Conservation (phyloP, 1,140 invertebrate species). For the Holotrichia oblita region DNA sequence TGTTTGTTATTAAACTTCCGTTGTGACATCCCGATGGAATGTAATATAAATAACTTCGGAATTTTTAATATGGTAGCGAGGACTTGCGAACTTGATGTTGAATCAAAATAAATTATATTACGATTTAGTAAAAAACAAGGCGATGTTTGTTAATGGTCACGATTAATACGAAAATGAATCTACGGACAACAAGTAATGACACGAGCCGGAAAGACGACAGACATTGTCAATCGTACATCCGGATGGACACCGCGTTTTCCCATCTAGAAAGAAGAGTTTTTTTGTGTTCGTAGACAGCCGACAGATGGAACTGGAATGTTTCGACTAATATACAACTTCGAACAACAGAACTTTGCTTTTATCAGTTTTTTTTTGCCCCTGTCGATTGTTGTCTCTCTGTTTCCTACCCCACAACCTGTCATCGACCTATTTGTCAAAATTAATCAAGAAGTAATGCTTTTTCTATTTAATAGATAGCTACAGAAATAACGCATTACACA, state of each 20-base stretch:
- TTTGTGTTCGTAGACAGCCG: not conserved
- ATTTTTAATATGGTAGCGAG: too few relatives aligned
- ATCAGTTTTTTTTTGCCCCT: not conserved
- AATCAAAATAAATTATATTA: too few relatives aligned
- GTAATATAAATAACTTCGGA: too few relatives aligned
- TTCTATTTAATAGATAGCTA: too few relatives aligned
- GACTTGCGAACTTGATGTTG: too few relatives aligned
- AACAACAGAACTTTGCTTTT: slow-evolving; percentile 20
- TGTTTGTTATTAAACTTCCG: too few relatives aligned
- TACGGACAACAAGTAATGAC: not conserved
- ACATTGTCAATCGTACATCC: not conserved
- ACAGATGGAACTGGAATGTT: slow-evolving; percentile 20
- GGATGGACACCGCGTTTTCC: not conserved
- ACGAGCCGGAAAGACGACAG: not conserved
- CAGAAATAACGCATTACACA: too few relatives aligned
- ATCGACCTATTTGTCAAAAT: slow-evolving; percentile 9
- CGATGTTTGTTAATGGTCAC: too few relatives aligned
- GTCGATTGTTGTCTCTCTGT: not conserved
- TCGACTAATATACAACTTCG: slow-evolving; percentile 16
- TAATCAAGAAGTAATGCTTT: not conserved
- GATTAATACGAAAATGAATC: too few relatives aligned
- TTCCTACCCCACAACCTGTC: not conserved
- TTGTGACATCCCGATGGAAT: too few relatives aligned
- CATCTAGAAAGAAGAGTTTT: not conserved
- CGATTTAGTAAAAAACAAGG: too few relatives aligned